Evolutionary conservation across 2,113 vertebrate species (phyloP).

Genomic region (Scartelaos histophorus): DNA sequence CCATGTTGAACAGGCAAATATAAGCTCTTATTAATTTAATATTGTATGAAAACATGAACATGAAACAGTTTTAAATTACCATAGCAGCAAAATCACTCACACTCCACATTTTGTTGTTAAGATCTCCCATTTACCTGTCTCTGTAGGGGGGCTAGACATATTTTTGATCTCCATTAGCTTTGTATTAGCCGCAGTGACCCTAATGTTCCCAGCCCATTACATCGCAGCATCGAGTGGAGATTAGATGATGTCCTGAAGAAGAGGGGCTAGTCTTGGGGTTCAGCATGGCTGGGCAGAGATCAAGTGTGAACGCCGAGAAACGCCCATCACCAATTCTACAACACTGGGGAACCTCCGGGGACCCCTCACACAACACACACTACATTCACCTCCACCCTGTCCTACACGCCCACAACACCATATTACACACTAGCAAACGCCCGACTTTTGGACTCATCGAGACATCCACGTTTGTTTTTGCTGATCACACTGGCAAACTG

Average conservation of each 20-base stretch:
- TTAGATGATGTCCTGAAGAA: slow-evolving; percentile 63
- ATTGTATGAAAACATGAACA: background rate
- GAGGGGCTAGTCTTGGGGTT: slow-evolving; percentile 65
- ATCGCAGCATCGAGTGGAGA: slow-evolving; percentile 54
- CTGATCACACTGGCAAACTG: slow-evolving; percentile 1
- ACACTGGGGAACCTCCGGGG: slow-evolving; percentile 58
- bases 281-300: slow-evolving; percentile 80
- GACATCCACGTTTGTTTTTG: background rate
- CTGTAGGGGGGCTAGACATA: slow-evolving; percentile 61
- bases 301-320: slow-evolving; percentile 73
- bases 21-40: no score
- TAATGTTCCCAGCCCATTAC: slow-evolving; percentile 76
- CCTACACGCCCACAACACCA: slow-evolving; percentile 34
- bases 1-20: no score
- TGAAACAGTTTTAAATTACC: background rate
- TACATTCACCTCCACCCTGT: slow-evolving; percentile 58
- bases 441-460: background rate
- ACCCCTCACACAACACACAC: slow-evolving; percentile 61
- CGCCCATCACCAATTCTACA: slow-evolving; percentile 75
- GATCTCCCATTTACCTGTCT: slow-evolving; percentile 48
- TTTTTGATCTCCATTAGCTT: slow-evolving; percentile 74
- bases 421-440: slow-evolving; percentile 26
- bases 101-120: slow-evolving; percentile 52
- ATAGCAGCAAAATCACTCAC: slow-evolving; percentile 16
- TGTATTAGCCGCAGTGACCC: slow-evolving; percentile 75